Base-by-base conservation (phyloP, 1,140 invertebrate species). In the Meloidogyne floridensis region DNA sequence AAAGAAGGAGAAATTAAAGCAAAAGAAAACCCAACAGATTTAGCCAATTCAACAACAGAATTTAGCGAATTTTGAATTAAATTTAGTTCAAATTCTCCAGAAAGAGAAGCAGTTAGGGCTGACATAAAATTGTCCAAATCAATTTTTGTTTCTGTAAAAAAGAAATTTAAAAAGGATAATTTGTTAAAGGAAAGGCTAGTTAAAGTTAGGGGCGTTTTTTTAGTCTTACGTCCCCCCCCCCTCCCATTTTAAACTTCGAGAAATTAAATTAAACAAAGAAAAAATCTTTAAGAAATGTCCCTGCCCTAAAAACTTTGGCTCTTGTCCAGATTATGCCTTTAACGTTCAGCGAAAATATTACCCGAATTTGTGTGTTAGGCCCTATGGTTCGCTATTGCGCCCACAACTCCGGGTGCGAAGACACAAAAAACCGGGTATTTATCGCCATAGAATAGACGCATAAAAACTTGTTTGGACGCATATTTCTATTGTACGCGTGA, bases 1-100 rank as follows among this genome's bases (percentile, higher is more conserved):
- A 79, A 72, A 7, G 65, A 13, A 20, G 51, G 56, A 72, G 8
- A 20, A 71, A 79, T 79, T 15, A 51, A 53, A 15, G 13, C 13
- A 32, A 72, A 54, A 2, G 77, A 9, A 72, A 79, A 79, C 2
- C 77, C 77, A 13, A 79, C 20, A 42, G 65, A 11, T 71, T 79
- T 65, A 13, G 72, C 18, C 13, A 18, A 11, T 71, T n/a, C 47
- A 79, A 72, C 18, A 5, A 43, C 20, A 13, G 77, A 69, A 51
- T n/a, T 51, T 15, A 79, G 43, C 3, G 77, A 69, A 42, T 79
- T 71, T 42, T 51, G 43, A 42, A 72, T 18, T 53, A 79, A 59
- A 2, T 32, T 32, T 8, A 8, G 3, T 42, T 65, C 59, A 65
- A 42, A 77, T 2, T n/a, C 51, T 65, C 75, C 56, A 42, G 13